Evolutionary conservation across 2,797 vertebrate species (phyloP).

Genomic region (Anabacerthia variegaticeps): DNA sequence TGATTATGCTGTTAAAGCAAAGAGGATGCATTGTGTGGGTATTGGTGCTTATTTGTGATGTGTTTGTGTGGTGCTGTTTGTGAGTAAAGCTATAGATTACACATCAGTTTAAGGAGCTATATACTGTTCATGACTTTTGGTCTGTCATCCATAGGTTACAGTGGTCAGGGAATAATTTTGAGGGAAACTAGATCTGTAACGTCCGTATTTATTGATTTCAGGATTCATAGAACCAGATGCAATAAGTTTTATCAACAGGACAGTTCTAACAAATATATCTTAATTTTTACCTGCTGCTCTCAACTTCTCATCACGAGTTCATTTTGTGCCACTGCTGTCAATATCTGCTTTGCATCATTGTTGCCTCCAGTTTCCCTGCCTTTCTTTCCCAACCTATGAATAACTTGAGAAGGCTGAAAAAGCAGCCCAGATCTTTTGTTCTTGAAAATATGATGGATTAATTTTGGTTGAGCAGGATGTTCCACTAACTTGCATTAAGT

Average conservation of each 20-base stretch:
- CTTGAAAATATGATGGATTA: conserved; percentile 9
- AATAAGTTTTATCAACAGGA: conserved; percentile 11
- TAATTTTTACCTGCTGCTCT: background rate
- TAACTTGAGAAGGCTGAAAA: conserved; percentile 39
- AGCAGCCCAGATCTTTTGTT: conserved; percentile 22
- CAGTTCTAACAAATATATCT: background rate
- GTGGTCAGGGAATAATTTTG: background rate
- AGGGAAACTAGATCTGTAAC: background rate
- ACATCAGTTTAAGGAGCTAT: conserved; percentile 31
- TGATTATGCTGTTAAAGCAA: conserved; percentile 46
- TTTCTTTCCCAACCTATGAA: background rate
- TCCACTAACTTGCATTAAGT: background rate
- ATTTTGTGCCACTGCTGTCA: background rate
- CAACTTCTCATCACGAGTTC: background rate
- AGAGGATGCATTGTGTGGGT: conserved; percentile 33
- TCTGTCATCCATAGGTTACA: conserved; percentile 18
- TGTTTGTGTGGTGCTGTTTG: conserved; percentile 34
- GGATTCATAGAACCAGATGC: background rate
- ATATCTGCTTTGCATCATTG: background rate
- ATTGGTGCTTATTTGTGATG: conserved; percentile 52
- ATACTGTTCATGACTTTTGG: background rate
- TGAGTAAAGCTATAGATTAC: conserved; percentile 56
- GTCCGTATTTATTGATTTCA: conserved; percentile 1
- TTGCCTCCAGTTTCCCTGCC: background rate
- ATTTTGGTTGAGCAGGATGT: conserved; percentile 7